Base-by-base conservation (phyloP, 2,113 vertebrate species). In the Dipodomys merriami region DNA sequence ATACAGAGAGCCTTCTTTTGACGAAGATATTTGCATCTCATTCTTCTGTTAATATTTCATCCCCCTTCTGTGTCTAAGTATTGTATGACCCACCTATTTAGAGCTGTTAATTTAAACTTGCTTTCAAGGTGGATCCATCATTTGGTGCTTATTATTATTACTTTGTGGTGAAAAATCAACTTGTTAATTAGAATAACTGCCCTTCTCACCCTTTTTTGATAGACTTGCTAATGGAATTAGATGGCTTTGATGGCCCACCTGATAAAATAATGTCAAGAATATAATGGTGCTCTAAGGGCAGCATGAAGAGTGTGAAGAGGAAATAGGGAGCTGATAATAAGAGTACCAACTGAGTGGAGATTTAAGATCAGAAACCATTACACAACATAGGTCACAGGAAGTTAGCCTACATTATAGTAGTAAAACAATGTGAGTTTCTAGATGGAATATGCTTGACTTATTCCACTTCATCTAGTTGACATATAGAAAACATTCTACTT, bases 181-280 rank as follows among this genome's bases (percentile, higher is more conserved):
- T 92, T 83, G 67, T 96, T 98, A 97, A 97, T 98, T 97, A 98
- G 91, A 94, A 92, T 72, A 65, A 96, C 25, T 97, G 95, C 80
- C 91, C 88, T 96, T 85, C 85, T 97, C 88, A 88, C 77, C 95
- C 78, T 96, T 96, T 97, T 82, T 94, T 91, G 73, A 97, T 57
- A 80, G 49, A 69, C 85, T 96, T 97, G 96, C 95, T 97, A 96
- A 97, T 97, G 93, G 82, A 97, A 97, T 96, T 85, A 94, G 81
- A 91, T 95, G 8, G 89, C 89, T 95, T 87, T 96, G 97, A 86
- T 93, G 97, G 77, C 82, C 83, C 91, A 92, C 79, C 85, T 95
- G 95, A 68, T 91, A 94, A 95, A 97, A 97, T 96, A 96, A 97
- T 89, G 72, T 93, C 84, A 96, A 88, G 65, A 92, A 93, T 93